Evolutionary conservation across 1,140 invertebrate species (phyloP).

Genomic region (Calycopis cecrops): DNA sequence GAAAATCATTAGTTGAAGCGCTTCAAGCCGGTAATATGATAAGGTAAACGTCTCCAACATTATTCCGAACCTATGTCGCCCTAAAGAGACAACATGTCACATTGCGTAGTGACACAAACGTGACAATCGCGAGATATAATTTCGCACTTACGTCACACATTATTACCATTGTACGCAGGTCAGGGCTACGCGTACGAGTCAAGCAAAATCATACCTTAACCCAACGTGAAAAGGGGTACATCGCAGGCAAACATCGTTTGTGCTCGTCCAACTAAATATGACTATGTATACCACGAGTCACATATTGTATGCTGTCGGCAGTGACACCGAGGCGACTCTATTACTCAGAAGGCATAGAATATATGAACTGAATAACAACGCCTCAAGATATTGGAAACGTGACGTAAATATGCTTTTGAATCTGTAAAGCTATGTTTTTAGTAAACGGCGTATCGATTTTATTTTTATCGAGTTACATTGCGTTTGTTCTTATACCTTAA

Average conservation of each 20-base stretch:
- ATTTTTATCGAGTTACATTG: not conserved
- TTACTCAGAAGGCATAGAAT: slow-evolving; percentile 10
- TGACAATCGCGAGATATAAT: slow-evolving; percentile 10
- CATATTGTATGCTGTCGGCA: not conserved
- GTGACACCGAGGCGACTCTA: slow-evolving; percentile 2
- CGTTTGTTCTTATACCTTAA: not conserved
- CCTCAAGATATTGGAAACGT: slow-evolving; percentile 9
- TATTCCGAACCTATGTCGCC: not conserved
- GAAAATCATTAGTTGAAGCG: too few relatives aligned
- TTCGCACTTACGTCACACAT: slow-evolving; percentile 6
- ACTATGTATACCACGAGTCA: not conserved
- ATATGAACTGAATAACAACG: slow-evolving; percentile 8
- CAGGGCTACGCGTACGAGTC: not conserved
- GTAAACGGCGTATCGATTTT: not conserved
- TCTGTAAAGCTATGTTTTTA: slow-evolving; percentile 2
- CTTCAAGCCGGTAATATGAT: not conserved
- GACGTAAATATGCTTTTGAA: slow-evolving; percentile 9
- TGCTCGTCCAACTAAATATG: not conserved
- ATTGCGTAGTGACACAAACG: not conserved
- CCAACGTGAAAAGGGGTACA: not conserved
- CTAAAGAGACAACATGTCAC: slow-evolving; percentile 3
- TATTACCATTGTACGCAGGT: not conserved
- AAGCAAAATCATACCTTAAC: not conserved
- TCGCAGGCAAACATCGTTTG: not conserved
- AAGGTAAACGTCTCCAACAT: not conserved